phyloP scores from a whole-genome alignment of 2,113 vertebrate genomes.

The Struthio camelus region DNA sequence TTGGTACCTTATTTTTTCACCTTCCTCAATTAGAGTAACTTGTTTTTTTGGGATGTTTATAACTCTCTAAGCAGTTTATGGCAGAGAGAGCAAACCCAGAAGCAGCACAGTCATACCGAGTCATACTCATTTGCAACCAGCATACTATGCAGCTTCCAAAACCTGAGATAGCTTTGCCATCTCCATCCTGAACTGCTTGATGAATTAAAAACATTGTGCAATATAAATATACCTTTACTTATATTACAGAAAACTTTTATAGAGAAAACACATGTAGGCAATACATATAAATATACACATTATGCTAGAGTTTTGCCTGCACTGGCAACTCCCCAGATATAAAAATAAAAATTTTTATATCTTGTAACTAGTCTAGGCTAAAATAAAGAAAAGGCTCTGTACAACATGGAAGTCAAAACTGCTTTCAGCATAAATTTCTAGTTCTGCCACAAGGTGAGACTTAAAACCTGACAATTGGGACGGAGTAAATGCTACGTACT shows the following conservation, averaged over 20 bases:
- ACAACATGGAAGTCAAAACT: too few relatives aligned
- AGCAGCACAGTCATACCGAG: background rate
- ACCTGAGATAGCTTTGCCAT: background rate
- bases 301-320: background rate
- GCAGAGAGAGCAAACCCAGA: background rate
- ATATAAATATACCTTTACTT: background rate
- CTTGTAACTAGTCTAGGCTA: background rate
- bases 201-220: background rate
- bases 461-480: too few relatives aligned
- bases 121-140: background rate
- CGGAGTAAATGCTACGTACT: too few relatives aligned
- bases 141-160: background rate
- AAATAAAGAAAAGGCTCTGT: too few relatives aligned
- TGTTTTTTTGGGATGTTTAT: background rate
- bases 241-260: background rate
- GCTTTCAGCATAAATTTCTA: too few relatives aligned
- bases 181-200: background rate
- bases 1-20: background rate
- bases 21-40: background rate
- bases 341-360: background rate
- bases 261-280: background rate
- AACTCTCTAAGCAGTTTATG: background rate
- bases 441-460: too few relatives aligned
- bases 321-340: background rate
- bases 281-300: background rate